Conservation (phyloP, 2,113 vertebrate genomes). For the Mohoua ochrocephala region DNA sequence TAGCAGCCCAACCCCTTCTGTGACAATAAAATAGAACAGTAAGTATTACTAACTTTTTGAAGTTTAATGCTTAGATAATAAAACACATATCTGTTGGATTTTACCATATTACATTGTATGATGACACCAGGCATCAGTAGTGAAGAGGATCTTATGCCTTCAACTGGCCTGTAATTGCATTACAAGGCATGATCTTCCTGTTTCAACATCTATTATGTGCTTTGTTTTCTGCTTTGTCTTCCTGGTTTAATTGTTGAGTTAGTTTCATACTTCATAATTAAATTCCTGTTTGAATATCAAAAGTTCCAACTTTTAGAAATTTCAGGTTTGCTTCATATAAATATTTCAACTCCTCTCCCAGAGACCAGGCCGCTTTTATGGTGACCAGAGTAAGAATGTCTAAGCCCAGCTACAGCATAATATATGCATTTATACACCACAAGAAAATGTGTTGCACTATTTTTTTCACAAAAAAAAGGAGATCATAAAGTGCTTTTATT, state of each 20-base stretch:
- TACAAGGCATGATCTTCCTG: not conserved
- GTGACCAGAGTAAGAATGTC: not conserved
- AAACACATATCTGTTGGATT: not conserved
- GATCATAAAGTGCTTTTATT: not conserved
- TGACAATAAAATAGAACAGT: not conserved
- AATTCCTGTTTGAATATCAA: not conserved
- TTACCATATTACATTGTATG: not conserved
- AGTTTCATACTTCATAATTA: not conserved
- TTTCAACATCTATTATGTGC: not conserved
- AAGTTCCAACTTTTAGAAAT: not conserved
- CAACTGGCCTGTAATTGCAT: not conserved
- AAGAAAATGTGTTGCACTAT: not conserved
- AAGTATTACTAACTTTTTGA: not conserved
- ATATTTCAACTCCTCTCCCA: not conserved
- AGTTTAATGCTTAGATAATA: not conserved
- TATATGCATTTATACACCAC: not conserved
- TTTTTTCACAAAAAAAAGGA: not conserved
- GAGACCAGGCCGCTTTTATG: not conserved
- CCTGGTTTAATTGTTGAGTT: not conserved
- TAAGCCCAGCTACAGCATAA: not conserved
- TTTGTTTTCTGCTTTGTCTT: not conserved
- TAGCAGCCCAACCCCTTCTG: not conserved
- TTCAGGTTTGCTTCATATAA: not conserved
- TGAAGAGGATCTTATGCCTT: not conserved
- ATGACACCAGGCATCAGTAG: not conserved